Evolutionary conservation across 2,888 invertebrate species (phyloP), one percentile per base, ranked within the genome.

Genomic region (Idaea aversata): DNA sequence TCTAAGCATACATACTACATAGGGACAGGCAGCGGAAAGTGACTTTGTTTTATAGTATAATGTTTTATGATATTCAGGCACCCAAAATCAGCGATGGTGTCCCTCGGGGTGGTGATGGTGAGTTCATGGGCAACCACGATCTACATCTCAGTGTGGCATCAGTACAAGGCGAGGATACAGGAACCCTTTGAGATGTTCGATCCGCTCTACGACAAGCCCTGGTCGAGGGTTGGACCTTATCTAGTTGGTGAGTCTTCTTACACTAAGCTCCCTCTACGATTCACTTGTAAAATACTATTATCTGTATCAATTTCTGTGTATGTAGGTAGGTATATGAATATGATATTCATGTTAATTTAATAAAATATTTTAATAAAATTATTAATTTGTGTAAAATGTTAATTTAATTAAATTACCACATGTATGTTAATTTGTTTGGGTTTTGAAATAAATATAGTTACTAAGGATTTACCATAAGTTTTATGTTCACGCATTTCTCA

Each of bases 121-220:
- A 95, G 95, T 69, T 97, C 97, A 0, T 97, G 97, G 96, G 93
- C 94, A 65, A 95, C 95, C 13, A 95, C 97, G 13, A 96, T 96
- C 75, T 92, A 95, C 74, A 94, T 97, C 69, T 96, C 97, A 0
- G 94, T 96, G 79, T 94, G 94, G 87, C 94, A 95, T 84, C 94
- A 96, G 76, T 97, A 97, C 83, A 94, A 94, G 63, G 95, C 95
- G 62, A 93, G 96, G 73, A 96, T 97, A 67, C 95, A 97, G 75
- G 95, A 96, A 78, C 97, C 97, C 0, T 97, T 97, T 77, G 96
- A 96, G 72, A 94, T 97, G 79, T 97, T 97, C 84, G 96, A 97
- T 86, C 95, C 96, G 72, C 89, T 97, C 6, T 97, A 97, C 82
- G 97, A 97, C 86, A 97, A 97, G 78, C 97, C 97, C 7, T 97